These are phyloP conservation scores for Volucella inflata DNA, from an alignment of 2,888 invertebrate genomes.

Conservation along the genomic window DNA sequence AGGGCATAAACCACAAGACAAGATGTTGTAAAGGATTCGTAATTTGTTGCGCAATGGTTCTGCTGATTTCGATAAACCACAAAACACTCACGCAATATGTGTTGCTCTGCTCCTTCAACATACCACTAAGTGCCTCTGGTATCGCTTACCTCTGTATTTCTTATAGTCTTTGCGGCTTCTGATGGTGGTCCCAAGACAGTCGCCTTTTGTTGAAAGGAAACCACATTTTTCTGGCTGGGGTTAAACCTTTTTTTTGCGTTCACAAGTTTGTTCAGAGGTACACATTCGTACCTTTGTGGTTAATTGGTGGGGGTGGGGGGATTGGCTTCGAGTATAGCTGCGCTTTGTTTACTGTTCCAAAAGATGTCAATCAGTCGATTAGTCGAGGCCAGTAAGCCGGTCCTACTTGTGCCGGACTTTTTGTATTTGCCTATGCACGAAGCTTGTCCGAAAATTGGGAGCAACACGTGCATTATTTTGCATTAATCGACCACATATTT, in stretches of 20 bases:
- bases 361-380: conserved; percentile 72
- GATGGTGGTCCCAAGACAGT: conserved; percentile 37
- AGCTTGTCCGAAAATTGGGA: conserved; percentile 49
- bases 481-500: conserved; percentile 43
- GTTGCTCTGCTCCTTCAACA: not conserved
- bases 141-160: not conserved
- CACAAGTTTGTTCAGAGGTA: conserved; percentile 14
- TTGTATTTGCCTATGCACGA: not conserved
- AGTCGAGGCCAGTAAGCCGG: conserved; percentile 35
- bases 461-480: conserved; percentile 63
- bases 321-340: not conserved
- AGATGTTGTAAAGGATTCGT: conserved; percentile 63
- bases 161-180: conserved; percentile 44
- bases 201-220: conserved; percentile 40
- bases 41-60: conserved; percentile 66
- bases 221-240: conserved; percentile 58
- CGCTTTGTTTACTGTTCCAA: conserved; percentile 43
- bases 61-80: conserved; percentile 57
- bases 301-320: conserved; percentile 11
- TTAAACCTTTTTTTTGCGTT: conserved; percentile 33
- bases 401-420: conserved; percentile 4
- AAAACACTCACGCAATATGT: conserved; percentile 68
- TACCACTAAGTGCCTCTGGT: conserved; percentile 43
- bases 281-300: conserved; percentile 46
- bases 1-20: conserved; percentile 63